Conservation (phyloP, 2,888 invertebrate species). For the Rhingia campestris region DNA sequence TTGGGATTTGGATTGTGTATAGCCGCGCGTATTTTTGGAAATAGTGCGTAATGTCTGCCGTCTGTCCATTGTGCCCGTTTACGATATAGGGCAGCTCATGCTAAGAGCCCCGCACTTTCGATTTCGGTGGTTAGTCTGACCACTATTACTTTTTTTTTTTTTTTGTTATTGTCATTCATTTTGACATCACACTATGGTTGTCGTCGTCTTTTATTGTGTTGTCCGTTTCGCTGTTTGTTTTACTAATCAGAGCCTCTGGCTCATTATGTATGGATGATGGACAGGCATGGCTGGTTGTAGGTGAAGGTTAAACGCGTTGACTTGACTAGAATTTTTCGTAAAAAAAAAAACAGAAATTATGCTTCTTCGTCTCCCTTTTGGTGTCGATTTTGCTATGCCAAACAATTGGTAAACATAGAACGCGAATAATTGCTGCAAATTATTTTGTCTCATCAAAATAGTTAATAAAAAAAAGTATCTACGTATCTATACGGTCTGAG, state of each 20-base stretch:
- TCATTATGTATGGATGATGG: slow-evolving; percentile 74
- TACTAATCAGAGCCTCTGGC: slow-evolving; percentile 73
- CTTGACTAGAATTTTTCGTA: slow-evolving; percentile 67
- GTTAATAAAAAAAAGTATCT: slow-evolving; percentile 19
- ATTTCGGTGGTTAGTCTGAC: slow-evolving; percentile 51
- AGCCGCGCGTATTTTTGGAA: slow-evolving; percentile 52
- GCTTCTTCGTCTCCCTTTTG: background rate
- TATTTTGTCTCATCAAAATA: slow-evolving; percentile 13
- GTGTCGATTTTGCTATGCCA: slow-evolving; percentile 1
- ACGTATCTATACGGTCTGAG: slow-evolving; percentile 6
- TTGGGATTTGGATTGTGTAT: slow-evolving; percentile 17
- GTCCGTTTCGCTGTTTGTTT: slow-evolving; percentile 68
- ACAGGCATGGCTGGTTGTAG: slow-evolving; percentile 74
- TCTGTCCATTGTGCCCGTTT: slow-evolving; percentile 23
- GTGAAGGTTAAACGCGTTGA: slow-evolving; percentile 72
- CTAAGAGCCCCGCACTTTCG: slow-evolving; percentile 52
- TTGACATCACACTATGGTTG: slow-evolving; percentile 42
- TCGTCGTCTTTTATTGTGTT: slow-evolving; percentile 32
- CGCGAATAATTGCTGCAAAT: slow-evolving; percentile 1
- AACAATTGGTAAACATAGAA: background rate
- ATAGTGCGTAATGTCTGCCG: slow-evolving; percentile 66
- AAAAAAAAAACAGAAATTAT: slow-evolving; percentile 17
- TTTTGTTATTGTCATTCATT: slow-evolving; percentile 22
- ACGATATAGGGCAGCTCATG: slow-evolving; percentile 31
- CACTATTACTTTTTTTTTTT: slow-evolving; percentile 27